Evolutionary conservation across 2,888 invertebrate genomes (phyloP), one percentile per base, ranked within the genome.

Genomic region (Tetramorium bicarinatum): DNA sequence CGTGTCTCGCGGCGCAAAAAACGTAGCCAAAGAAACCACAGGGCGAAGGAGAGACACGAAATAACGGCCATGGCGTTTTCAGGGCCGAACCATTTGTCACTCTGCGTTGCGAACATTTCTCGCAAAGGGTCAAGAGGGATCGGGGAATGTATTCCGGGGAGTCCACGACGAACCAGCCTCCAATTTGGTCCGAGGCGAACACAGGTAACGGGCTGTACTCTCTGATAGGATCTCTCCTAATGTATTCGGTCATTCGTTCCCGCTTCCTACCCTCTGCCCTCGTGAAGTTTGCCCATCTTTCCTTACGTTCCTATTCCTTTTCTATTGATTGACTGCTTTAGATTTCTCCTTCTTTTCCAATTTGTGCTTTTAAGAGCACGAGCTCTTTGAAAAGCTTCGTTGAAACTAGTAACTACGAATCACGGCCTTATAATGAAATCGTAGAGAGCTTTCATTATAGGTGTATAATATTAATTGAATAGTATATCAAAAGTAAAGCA

Each of bases 181-280:
- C 92, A 92, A 92, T 92, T 92, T 91, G 91, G 91, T 88, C 84
- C 85, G 81, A 80, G 85, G 80, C 87, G 87, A 90, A 91, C 90
- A 91, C 90, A 91, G 90, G 90, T 90, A 92, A 92, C 90, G 88
- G 88, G 85, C 86, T 87, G 87, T 88, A 88, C 83, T 72, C 76
- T 56, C 54, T 59, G 89, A 89, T 89, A 89, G 88, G 83, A 88
- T 88, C 88, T 84, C 69, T 74, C 62, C 82, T 67, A 83, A 83
- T 81, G 81, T 81, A 83, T 82, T 84, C 82, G 82, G 52, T 76
- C 82, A 52, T 74, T 67, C 62, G 66, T 82, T 81, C 49, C 64
- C 49, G 49, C 56, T 79, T 47, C 13, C 75, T 61, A 59, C n/a
- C 64, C 74, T 49, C 47, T 29, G 25, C 80, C 54, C 44, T 41